Evolutionary conservation across 2,797 vertebrate genomes (phyloP).

Genomic region (Poeciliopsis infans): DNA sequence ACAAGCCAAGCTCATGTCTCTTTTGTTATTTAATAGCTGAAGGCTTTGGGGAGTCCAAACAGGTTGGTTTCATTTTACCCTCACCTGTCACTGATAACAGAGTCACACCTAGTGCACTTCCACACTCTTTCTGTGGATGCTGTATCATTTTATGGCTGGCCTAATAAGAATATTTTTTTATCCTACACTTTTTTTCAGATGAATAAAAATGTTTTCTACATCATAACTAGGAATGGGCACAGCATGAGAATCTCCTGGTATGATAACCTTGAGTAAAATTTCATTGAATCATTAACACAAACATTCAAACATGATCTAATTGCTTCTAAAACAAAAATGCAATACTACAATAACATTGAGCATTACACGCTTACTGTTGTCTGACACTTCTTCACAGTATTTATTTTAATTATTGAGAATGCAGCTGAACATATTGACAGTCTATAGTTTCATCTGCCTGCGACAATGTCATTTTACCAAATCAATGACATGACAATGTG

Average conservation of each 20-base stretch:
- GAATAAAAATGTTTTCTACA: neutral
- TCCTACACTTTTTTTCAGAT: conserved; percentile 1
- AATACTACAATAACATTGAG: neutral
- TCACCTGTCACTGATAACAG: conserved; percentile 66
- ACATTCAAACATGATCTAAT: neutral
- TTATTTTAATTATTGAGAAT: neutral
- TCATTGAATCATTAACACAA: neutral
- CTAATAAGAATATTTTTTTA: neutral
- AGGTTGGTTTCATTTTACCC: conserved; percentile 61
- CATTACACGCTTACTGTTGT: neutral
- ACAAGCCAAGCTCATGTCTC: conserved; percentile 12
- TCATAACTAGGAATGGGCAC: neutral
- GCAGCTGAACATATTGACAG: neutral
- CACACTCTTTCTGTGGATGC: conserved; percentile 23
- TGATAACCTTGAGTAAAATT: neutral
- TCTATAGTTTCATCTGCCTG: neutral
- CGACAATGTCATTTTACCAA: neutral
- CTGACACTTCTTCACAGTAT: neutral
- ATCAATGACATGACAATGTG: neutral
- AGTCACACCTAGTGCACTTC: conserved; percentile 49
- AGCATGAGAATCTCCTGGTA: neutral
- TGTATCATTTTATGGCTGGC: neutral
- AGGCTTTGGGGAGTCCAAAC: conserved; percentile 32
- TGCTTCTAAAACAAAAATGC: neutral
- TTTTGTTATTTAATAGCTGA: conserved; percentile 30